A percentile compares a stretch with the other conserved stretches of the same genome.
Conservation (phyloP, 2,113 vertebrate species). For the Oostethus manadensis region DNA sequence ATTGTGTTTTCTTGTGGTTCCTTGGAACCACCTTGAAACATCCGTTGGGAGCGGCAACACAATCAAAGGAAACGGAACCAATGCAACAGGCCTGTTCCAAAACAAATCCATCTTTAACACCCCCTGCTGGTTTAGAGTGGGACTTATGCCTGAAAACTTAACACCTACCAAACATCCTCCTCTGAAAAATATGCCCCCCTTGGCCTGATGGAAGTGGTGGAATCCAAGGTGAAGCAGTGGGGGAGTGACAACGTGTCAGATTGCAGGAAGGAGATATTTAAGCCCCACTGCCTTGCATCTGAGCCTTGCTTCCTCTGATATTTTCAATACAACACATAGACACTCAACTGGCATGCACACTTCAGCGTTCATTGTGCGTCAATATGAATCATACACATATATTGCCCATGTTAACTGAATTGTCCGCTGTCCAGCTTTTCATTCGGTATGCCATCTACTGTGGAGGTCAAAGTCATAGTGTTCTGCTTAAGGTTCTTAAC, state of each 20-base stretch:
- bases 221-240: slow-evolving; percentile 37
- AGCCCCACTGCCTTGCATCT: slow-evolving; percentile 25
- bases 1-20: slow-evolving; percentile 28
- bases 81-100: slow-evolving; percentile 22
- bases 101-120: slow-evolving; percentile 22
- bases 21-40: slow-evolving; percentile 23
- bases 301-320: slow-evolving; percentile 31
- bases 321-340: slow-evolving; percentile 48
- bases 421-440: too few relatives aligned
- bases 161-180: slow-evolving; percentile 26
- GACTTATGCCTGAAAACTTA: not conserved
- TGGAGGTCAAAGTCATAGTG: not conserved
- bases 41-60: slow-evolving; percentile 49
- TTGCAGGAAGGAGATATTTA: slow-evolving; percentile 56
- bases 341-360: slow-evolving; percentile 26
- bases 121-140: slow-evolving; percentile 18
- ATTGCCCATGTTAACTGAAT: not conserved
- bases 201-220: slow-evolving; percentile 19
- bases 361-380: not conserved
- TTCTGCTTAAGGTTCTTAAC: too few relatives aligned
- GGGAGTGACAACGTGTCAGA: slow-evolving; percentile 45
- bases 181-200: not conserved
- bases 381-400: not conserved
- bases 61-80: slow-evolving; percentile 63
- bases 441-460: too few relatives aligned